Evolutionary conservation across 2,113 vertebrate genomes (phyloP).

Genomic region (Ciconia boyciana): DNA sequence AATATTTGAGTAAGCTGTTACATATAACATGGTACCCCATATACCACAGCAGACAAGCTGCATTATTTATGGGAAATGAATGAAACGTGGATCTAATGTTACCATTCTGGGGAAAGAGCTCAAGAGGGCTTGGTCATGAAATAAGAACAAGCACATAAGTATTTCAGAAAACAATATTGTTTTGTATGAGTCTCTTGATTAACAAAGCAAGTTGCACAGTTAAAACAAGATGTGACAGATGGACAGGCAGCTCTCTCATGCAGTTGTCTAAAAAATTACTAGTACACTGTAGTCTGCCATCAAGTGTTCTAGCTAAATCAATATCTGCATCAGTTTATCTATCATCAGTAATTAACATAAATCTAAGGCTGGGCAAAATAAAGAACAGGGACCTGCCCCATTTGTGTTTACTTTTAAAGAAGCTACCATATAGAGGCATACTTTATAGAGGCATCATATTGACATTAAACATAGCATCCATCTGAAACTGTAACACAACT

Average conservation of each 20-base stretch:
- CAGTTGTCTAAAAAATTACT: neutral
- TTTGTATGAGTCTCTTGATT: neutral
- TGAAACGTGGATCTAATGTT: neutral
- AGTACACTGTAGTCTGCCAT: neutral
- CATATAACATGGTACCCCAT: neutral
- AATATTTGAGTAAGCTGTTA: neutral
- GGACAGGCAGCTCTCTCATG: neutral
- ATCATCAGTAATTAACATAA: neutral
- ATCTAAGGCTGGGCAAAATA: neutral
- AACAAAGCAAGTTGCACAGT: neutral
- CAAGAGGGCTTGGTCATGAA: neutral
- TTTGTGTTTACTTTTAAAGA: neutral
- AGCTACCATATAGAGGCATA: neutral
- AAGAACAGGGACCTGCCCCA: neutral
- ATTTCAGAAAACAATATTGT: neutral
- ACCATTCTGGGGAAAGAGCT: neutral
- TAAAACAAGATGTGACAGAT: neutral
- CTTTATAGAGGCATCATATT: neutral
- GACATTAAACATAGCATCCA: neutral
- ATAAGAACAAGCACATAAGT: neutral
- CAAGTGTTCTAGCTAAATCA: neutral
- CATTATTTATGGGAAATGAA: neutral
- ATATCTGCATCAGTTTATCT: neutral
- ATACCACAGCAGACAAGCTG: neutral
- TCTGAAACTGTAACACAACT: neutral